Evolutionary conservation across 1,140 invertebrate species (phyloP), one percentile per base, ranked within the genome.

Genomic region (Bombus superbus): DNA sequence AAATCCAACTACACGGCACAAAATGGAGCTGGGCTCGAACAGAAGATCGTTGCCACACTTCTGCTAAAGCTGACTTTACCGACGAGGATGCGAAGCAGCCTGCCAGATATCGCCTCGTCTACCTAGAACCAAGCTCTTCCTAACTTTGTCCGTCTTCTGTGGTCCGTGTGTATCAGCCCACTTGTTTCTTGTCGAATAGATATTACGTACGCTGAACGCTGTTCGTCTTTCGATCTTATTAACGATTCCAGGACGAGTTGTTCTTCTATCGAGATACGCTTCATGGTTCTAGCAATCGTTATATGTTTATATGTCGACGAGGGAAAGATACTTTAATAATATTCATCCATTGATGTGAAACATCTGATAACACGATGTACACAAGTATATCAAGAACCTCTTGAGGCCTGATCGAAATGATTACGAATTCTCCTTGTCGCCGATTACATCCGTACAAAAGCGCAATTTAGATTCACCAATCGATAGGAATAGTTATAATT

Each of bases 31-130:
- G 32, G 73, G 66, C 53, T 42, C 13, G 81, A 62, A 66, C 78
- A 47, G 62, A 38, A 47, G 40, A 53, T 74, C 64, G 68, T 40
- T 53, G 79, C 85, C 68, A 78, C 38, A 38, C 13, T 25, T 57
- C 59, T 83, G 66, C 62, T 69, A 77, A 82, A 38, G 80, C 82
- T 81, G 77, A 85, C 88, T 83, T 78, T 79, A 69, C 79, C 64
- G 35, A 35, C 42, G 40, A 72, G 53, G 59, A 57, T 83, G 68
- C 73, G 69, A 81, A 88, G 86, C 89, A 90, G 57, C 47, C 35
- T 83, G 83, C 90, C 86, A 86, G 83, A 89, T 85, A 91, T 80
- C 75, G 74, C 86, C 77, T 74, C 71, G 86, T 59, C 78, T 85
- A 84, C 77, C 86, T 73, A 88, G 83, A 74, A n/a, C 85, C 80